These are phyloP conservation scores for Diplosoma virens DNA, from an alignment of 23 tunicate species.

Conservation along the genomic window DNA sequence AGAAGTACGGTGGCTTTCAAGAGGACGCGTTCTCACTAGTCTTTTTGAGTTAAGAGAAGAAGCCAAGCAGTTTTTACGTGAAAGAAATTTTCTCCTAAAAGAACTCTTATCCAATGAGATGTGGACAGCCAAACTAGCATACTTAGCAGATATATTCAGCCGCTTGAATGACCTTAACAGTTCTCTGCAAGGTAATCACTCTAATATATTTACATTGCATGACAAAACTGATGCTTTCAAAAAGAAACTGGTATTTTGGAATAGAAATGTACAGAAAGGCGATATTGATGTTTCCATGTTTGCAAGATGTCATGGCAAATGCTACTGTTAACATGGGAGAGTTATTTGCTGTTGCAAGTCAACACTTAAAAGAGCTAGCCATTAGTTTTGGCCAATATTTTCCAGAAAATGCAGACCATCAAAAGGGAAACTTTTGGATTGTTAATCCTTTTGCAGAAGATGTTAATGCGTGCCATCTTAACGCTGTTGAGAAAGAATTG, in stretches of 20 bases:
- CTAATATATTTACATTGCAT: conserved; percentile 54
- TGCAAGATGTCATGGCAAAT: conserved; percentile 6
- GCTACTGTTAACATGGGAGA: conserved; percentile 49
- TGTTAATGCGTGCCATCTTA: conserved; percentile 28
- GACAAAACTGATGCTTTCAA: conserved; percentile 74
- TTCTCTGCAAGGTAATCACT: conserved; percentile 50
- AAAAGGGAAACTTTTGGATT: conserved; percentile 53
- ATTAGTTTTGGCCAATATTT: conserved; percentile 57
- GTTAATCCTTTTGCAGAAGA: too few relatives aligned
- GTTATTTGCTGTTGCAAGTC: conserved; percentile 51
- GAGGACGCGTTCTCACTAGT: conserved; percentile 41
- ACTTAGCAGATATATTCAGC: conserved; percentile 65
- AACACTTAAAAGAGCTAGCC: conserved; percentile 37
- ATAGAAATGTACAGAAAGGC: conserved; percentile 58
- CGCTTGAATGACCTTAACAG: conserved; percentile 71
- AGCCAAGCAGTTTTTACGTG: neutral
- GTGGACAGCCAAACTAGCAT: conserved; percentile 59
- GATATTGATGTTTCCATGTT: conserved; percentile 70
- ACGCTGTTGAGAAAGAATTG: conserved; percentile 55
- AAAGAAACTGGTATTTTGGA: conserved; percentile 45
- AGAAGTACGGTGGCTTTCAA: conserved; percentile 54
- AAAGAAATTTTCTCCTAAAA: conserved; percentile 57
- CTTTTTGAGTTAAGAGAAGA: conserved; percentile 36
- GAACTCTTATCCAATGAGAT: conserved; percentile 66
- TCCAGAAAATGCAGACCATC: conserved; percentile 65